Base-by-base conservation (phyloP, 2,113 vertebrate species). In the Spea bombifrons region DNA sequence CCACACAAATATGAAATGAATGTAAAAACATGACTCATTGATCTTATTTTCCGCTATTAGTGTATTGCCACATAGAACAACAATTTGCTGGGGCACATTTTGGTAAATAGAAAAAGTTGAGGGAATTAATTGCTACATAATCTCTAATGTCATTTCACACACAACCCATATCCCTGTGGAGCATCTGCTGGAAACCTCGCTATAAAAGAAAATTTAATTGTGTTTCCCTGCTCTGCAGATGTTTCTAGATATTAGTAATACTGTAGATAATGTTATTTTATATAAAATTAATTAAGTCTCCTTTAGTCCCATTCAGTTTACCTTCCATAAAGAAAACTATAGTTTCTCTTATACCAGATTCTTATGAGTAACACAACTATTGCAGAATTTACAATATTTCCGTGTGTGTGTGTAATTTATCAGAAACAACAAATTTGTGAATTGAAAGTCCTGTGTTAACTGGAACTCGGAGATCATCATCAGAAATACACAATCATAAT, bases 171-270 rank as follows among this genome's bases (percentile, higher is more conserved):
- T 17, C 44, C 67, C 48, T 50, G 67, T 70, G 67, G 67, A 49
- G 67, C 67, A 70, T 70, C 67, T 70, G 67, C 67, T 47, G 46
- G 48, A 70, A 70, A 50, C 6, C 5, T 70, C 67, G 49, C 44
- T 48, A 70, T 70, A 70, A 70, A 70, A 50, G 48, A 70, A 5
- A 50, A 50, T 50, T 49, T 16, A 70, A 70, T 70, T 70, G 67
- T 17, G n/a, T 15, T 16, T 70, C 30, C 16, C 47, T 70, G 48
- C 49, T 49, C 48, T 70, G 16, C 67, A 70, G 67, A 16, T 70
- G 67, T 70, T 48, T 48, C 47, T n/a, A n/a, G 13, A 70, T 50
- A 49, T 70, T 50, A 5, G 6, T 50, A 70, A 70, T 50, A 30
- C 30, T 30, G 30, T 30, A 48, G 47, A 12, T 43, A 70, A 70